Evolutionary conservation across 2,113 vertebrate species (phyloP).

Genomic region (Corythaixoides concolor): DNA sequence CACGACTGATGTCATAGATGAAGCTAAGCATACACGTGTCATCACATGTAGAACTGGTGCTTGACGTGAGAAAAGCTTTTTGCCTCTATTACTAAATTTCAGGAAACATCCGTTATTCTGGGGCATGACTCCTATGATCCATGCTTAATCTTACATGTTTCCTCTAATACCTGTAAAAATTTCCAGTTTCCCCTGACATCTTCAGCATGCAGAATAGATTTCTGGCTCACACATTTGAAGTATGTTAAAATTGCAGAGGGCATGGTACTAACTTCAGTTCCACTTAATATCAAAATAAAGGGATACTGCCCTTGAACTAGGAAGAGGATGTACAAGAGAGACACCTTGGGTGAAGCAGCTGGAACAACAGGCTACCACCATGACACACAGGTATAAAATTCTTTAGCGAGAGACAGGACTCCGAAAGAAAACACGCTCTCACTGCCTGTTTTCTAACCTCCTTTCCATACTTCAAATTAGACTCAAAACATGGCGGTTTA

Average conservation of each 20-base stretch:
- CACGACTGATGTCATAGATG: not conserved
- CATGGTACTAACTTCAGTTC: not conserved
- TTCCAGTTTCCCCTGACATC: not conserved
- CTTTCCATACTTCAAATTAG: not conserved
- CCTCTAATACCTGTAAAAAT: not conserved
- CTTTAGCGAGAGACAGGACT: accelerated
- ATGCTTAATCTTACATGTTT: not conserved
- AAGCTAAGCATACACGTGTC: not conserved
- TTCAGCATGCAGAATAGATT: not conserved
- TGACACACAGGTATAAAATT: not conserved
- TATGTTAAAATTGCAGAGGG: not conserved
- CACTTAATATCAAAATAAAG: not conserved
- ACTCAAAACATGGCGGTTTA: not conserved
- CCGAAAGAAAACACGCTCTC: not conserved
- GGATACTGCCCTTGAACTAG: not conserved
- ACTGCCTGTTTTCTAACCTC: not conserved
- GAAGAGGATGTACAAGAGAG: not conserved
- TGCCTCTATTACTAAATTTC: not conserved
- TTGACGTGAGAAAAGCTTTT: not conserved
- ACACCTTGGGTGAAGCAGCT: not conserved
- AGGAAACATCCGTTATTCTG: not conserved
- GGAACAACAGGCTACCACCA: not conserved
- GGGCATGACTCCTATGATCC: not conserved
- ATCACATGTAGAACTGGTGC: not conserved
- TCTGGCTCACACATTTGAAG: not conserved